Evolutionary conservation across 1,140 invertebrate genomes (phyloP).

Genomic region (Caenorhabditis elegans): DNA sequence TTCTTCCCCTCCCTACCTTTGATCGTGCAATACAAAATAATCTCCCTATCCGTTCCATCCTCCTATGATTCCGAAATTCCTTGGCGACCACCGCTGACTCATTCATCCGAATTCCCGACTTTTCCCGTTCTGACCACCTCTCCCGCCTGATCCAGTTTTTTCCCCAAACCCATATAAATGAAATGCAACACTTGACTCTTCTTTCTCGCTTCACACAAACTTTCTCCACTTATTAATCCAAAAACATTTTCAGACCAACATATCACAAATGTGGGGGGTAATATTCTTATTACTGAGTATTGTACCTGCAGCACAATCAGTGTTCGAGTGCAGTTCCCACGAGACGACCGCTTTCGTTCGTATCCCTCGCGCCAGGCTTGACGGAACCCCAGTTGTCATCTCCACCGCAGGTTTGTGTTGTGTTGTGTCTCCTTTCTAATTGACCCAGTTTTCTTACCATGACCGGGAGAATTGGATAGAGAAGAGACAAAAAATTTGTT

Average conservation of each 20-base stretch:
- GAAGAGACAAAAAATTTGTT: neutral
- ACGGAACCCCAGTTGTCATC: slow-evolving; percentile 63
- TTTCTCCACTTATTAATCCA: too few relatives aligned
- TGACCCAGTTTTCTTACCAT: neutral
- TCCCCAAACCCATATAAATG: too few relatives aligned
- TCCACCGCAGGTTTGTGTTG: slow-evolving; percentile 57
- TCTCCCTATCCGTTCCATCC: too few relatives aligned
- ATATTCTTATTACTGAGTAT: neutral
- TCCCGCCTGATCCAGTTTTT: too few relatives aligned
- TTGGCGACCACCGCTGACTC: too few relatives aligned
- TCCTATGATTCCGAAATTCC: too few relatives aligned
- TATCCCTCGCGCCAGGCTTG: slow-evolving; percentile 63
- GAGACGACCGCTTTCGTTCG: slow-evolving; percentile 65
- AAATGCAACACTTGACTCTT: too few relatives aligned
- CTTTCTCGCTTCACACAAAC: too few relatives aligned
- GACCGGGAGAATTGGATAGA: neutral
- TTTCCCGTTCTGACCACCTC: too few relatives aligned
- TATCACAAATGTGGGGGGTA: neutral
- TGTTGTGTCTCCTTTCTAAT: neutral
- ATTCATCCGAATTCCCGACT: too few relatives aligned
- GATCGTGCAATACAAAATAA: too few relatives aligned
- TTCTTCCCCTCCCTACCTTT: too few relatives aligned
- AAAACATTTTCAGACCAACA: neutral
- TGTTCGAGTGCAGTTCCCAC: slow-evolving; percentile 61
- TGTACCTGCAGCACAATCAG: slow-evolving; percentile 21